phyloP scores from a whole-genome alignment of 2,797 vertebrate genomes.

The Pangasius larnaudii region DNA sequence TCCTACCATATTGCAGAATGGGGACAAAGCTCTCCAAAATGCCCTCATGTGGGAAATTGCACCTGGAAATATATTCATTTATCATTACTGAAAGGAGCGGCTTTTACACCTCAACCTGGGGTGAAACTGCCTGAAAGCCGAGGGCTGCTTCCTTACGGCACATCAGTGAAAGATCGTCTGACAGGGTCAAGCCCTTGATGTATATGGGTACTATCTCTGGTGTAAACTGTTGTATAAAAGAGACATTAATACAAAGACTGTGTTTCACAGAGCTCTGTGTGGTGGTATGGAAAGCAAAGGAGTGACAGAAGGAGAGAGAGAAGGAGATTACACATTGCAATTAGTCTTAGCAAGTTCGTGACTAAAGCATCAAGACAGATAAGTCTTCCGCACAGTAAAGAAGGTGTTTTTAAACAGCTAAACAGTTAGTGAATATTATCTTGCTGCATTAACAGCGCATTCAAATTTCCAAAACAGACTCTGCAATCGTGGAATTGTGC shows the following conservation, averaged over 20 bases:
- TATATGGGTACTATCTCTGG: conserved; percentile 5
- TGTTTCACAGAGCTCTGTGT: conserved; percentile 2
- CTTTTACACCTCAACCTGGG: background rate
- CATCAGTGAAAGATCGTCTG: background rate
- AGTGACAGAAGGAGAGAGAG: background rate
- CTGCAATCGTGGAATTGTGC: no score
- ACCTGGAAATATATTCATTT: conserved; percentile 22
- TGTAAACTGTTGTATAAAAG: conserved; percentile 12
- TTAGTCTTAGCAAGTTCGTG: background rate
- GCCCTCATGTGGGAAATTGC: conserved; percentile 62
- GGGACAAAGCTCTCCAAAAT: conserved; percentile 62
- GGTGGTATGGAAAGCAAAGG: background rate
- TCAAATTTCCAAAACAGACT: background rate
- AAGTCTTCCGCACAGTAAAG: background rate
- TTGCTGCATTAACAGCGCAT: background rate
- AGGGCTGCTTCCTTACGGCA: background rate
- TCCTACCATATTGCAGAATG: conserved; percentile 56
- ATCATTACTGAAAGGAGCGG: conserved; percentile 8
- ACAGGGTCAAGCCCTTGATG: conserved; percentile 21
- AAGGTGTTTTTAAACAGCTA: background rate
- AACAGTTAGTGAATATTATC: background rate
- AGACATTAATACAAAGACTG: background rate
- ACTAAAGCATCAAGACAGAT: background rate
- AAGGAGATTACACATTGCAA: background rate
- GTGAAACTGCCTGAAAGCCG: background rate